Conservation (phyloP, 2,113 vertebrate genomes). For the Aphelocoma coerulescens region DNA sequence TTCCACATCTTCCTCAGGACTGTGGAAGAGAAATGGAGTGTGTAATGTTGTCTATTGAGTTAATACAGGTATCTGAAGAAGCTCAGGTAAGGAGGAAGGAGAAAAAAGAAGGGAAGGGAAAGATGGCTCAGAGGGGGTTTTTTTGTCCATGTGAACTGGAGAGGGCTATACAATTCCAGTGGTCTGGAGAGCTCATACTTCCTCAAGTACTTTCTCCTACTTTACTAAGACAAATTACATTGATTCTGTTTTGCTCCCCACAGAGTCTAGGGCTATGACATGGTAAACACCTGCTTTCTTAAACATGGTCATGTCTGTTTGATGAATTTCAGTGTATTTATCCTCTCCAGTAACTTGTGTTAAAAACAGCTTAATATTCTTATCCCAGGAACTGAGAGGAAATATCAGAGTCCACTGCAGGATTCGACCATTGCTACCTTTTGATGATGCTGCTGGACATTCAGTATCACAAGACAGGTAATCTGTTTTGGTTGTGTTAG, state of each 20-base stretch:
- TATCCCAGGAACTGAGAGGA: constrained; percentile 62
- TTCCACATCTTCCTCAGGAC: background rate
- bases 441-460: background rate
- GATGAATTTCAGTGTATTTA: background rate
- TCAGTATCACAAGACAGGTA: background rate
- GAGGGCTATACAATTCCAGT: background rate
- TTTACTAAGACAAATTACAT: background rate
- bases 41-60: background rate
- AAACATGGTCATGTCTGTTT: background rate
- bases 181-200: background rate
- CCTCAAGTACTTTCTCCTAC: background rate
- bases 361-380: background rate
- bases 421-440: constrained; percentile 53
- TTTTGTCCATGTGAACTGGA: background rate
- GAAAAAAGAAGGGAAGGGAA: background rate
- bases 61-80: background rate
- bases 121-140: background rate
- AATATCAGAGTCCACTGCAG: constrained; percentile 66
- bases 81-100: background rate
- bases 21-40: background rate
- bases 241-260: background rate
- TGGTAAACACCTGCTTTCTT: background rate
- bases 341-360: background rate
- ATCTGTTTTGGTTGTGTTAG: background rate
- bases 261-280: background rate